Evolutionary conservation across 2,888 invertebrate species (phyloP), one percentile per base, ranked within the genome.

Genomic region (Melitaea athalia): DNA sequence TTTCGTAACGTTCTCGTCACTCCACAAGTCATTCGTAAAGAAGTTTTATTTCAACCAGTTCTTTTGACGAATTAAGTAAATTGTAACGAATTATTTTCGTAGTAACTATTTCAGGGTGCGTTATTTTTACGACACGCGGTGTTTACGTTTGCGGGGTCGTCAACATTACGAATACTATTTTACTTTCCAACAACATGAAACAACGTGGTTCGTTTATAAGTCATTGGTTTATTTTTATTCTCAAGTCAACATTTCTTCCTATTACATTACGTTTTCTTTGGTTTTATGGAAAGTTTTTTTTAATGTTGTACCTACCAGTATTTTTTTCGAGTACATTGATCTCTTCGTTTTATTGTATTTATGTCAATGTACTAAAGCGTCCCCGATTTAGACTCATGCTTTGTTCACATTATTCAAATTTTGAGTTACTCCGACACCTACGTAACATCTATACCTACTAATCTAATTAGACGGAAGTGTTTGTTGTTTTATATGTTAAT

Each of bases 61-160:
- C 47, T 1, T 49, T 49, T 49, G 38, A 3, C 8, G 4, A 38
- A 8, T 38, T 5, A 8, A 38, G 38, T 38, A 38, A 38, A 38
- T 38, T 38, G 63, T 60, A 45, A 47, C 33, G n/a, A 49, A 55
- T 72, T 81, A 72, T 75, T 79, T 81, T 79, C 79, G 76, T 75
- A 72, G 64, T 72, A 66, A 74, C 75, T 84, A 82, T 84, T 85
- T 81, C 70, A 68, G 75, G 75, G 74, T 80, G 78, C 77, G 47
- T 49, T 62, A 24, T 63, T 70, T 69, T 70, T 69, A 69, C 67
- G 62, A 62, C 43, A 59, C 73, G 74, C 68, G 75, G 78, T 86
- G 82, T 85, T 85, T 84, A 82, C 77, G 74, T 72, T 77, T 78
- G 74, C 69, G 76, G 79, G 88, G 84, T 67, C 85, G 83, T 69